Evolutionary conservation across 2,888 invertebrate species (phyloP), one percentile per base, ranked within the genome.

Genomic region (Volucella bombylans): DNA sequence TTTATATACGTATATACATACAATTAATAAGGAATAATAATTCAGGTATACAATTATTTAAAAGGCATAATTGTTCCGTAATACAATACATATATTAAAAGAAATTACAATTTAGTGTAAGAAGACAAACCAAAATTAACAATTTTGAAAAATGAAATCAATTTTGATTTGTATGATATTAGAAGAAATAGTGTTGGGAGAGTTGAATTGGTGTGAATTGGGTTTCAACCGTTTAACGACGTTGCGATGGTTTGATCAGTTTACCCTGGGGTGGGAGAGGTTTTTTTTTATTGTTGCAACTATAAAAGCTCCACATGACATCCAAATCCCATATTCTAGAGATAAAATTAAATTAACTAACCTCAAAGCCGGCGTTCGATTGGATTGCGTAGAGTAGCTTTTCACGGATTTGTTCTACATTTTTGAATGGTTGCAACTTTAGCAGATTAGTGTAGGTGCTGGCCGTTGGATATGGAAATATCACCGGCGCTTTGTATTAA

Each of bases 401-500:
- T 88, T 96, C 95, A 49, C 94, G 94, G 89, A 99, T 93, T 72
- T 94, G 93, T 73, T 94, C 94, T 88, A 96, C 95, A 62, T 95
- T 95, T 86, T 94, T 93, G 90, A 98, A 97, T 89, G 98, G 96
- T 0, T 99, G 99, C 88, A 99, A 93, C 92, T 99, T 99, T 82
- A 99, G 93, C 86, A 99, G 94, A 93, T 99, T 99, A 95, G 99
- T 97, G 91, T 99, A 99, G 4, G 99, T 99, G 91, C 98, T 98
- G 9, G 99, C 97, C 11, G 99, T 98, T 0, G 99, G 99, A 89
- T n/a, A n/a, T n/a, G n/a, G n/a, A n/a, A 99, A 96, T 95, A 61
- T 94, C 94, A 11, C 98, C 98, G 73, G 97, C 97, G 82, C 96
- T 96, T 90, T 99, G 98, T 89, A 99, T 98, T 90, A 98, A 98